Percentiles rank a stretch among this genome's conserved stretches.
Evolutionary conservation across 2,888 invertebrate genomes (phyloP).

Genomic region (Thera obeliscata): DNA sequence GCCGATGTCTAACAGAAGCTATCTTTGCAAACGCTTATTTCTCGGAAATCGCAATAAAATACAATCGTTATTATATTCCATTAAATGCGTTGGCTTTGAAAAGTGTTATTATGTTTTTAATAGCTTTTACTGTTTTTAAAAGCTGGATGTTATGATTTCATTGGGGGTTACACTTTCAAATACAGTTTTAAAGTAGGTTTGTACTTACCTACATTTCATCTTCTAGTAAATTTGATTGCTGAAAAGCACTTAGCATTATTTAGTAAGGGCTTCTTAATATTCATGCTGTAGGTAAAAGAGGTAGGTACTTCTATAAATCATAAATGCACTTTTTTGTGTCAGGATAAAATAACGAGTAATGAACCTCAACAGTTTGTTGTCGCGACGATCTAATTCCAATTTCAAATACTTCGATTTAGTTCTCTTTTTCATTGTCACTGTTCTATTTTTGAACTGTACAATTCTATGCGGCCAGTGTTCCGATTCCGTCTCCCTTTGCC

Average conservation of each 20-base stretch:
- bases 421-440: constrained; percentile 61
- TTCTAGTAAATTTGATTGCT: no score
- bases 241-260: no score
- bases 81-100: constrained; percentile 10
- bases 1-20: constrained; percentile 25
- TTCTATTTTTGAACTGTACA: constrained; percentile 59
- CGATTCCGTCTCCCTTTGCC: constrained; percentile 54
- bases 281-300: no score
- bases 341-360: no score
- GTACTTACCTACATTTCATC: not conserved
- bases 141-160: not conserved
- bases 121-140: not conserved
- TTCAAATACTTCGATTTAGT: constrained; percentile 48
- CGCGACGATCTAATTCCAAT: constrained; percentile 46
- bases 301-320: no score
- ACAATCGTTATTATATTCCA: constrained; percentile 16
- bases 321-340: no score
- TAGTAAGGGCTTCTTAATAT: no score
- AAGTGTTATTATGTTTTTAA: not conserved
- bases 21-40: constrained; percentile 27
- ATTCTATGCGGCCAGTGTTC: constrained; percentile 58
- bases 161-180: no score
- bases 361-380: constrained; percentile 5
- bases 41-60: constrained; percentile 24
- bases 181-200: not conserved